Evolutionary conservation across 2,888 invertebrate species (phyloP), one percentile per base, ranked within the genome.

Genomic region (Drosophila suboccidentalis): DNA sequence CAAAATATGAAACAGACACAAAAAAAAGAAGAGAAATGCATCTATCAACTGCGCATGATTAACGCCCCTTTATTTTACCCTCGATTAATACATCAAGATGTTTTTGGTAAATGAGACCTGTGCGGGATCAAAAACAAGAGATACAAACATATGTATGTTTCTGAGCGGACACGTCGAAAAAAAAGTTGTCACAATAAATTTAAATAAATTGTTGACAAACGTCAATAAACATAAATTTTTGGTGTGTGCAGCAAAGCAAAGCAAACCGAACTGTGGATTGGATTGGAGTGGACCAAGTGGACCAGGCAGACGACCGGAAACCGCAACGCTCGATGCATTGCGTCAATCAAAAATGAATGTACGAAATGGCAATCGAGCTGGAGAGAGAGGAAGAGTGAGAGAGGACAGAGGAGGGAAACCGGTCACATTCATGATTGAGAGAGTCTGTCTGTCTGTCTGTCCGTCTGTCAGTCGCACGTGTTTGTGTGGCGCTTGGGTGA

Each of bases 181-280:
- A 64, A 80, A 55, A 68, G 89, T 88, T 90, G 87, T 89, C 87
- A 90, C 87, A 87, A 90, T 87, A 87, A 87, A 90, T 87, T 87
- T 90, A 90, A 90, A 87, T 87, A 87, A 87, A 87, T 89, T 89
- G 87, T 89, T 87, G 87, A 90, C 87, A 87, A 83, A 89, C 87
- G 89, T 80, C 86, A 89, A 90, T 87, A 87, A 90, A 87, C 89
- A 87, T 87, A 90, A 87, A 90, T 87, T 82, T 82, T 83, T 87
- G 70, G 50, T 76, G 78, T 86, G 84, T 8, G 26, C 88, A 85
- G 75, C 80, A 87, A 86, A 83, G 78, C 84, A 82, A 83, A 74
- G 58, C 80, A 50, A 71, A 62, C 53, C 63, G 22, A 54, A 15
- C 44, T 44, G 43, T 55, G 34, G 15, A 47, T 53, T 39, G 41